Evolutionary conservation across 1,140 invertebrate genomes (phyloP), one percentile per base, ranked within the genome.

Genomic region (Plectus sambesii): DNA sequence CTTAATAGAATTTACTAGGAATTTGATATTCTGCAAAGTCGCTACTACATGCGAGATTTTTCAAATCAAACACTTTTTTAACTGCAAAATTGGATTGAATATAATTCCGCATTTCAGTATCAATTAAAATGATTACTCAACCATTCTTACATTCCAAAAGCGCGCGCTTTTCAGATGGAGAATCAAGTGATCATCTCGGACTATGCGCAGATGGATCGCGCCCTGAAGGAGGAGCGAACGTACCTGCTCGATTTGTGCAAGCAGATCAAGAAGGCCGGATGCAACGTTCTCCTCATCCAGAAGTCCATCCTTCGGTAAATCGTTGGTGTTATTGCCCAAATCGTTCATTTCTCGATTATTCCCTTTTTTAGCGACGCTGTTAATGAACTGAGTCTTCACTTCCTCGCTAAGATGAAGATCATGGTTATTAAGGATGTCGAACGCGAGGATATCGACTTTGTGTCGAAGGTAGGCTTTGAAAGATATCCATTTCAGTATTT

Each of bases 201-300:
- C 70, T 99, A 99, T 69, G 80, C 90, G 33, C 89, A 93, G 49
- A 99, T 99, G 93, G 94, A 99, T 73, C 79, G 93, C 49, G 87
- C 98, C 0, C 69, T 99, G n/a, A 84, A 92, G 69, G 94, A 99
- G 73, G 94, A 99, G 73, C 79, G 94, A 42, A 80, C 86, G 40
- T 99, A 99, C 68, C 94, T 99, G 61, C 75, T 99, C 19, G 96
- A 99, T 61, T 93, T 98, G 67, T 86, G 96, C 0, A 99, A 99
- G 72, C 87, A 97, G 70, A 90, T 99, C 38, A 99, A 99, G 70
- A 96, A 96, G 65, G 77, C 88, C 55, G 92, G 92, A 4, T 99
- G 94, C 71, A 99, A 92, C 75, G 87, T 99, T 24, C 77, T 99
- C 1, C 75, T 99, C 12, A 87, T 99, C 39, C 94, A 99, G 73